A percentile compares a stretch with the other conserved stretches of the same genome.
phyloP scores from a whole-genome alignment of 1,140 invertebrate genomes.

The Drosophila obscura region DNA sequence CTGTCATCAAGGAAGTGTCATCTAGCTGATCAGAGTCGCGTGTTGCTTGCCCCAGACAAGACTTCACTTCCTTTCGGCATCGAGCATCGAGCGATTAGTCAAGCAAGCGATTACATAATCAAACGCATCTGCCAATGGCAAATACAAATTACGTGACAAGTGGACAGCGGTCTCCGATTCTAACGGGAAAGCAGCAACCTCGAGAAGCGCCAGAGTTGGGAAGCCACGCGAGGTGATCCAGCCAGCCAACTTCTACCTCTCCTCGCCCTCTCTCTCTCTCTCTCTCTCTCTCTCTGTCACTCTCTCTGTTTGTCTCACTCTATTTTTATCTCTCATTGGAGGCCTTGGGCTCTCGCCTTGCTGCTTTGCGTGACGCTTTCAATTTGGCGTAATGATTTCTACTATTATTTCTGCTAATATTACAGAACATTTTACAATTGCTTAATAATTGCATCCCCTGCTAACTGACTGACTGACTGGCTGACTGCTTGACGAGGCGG shows the following conservation, averaged over 20 bases:
- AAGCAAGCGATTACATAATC: conserved; percentile 2
- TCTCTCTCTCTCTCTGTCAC: neutral
- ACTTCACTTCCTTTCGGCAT: neutral
- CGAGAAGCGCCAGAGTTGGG: no score
- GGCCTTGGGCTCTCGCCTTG: conserved; percentile 35
- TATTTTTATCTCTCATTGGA: conserved; percentile 18
- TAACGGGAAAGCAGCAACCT: no score
- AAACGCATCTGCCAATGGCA: neutral
- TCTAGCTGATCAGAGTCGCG: conserved; percentile 4
- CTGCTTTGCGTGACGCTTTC: conserved; percentile 50
- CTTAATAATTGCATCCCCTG: conserved; percentile 35
- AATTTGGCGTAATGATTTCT: conserved; percentile 31
- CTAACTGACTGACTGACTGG: conserved; percentile 1
- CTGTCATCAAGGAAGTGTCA: conserved; percentile 20
- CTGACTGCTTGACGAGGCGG: neutral
- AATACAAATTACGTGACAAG: conserved; percentile 2
- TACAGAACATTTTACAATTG: conserved; percentile 31
- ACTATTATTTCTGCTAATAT: conserved; percentile 14
- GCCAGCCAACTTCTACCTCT: no score
- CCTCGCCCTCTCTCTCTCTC: neutral
- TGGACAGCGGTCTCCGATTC: no score
- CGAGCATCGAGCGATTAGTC: neutral
- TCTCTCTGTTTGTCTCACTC: neutral
- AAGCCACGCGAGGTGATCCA: conserved; percentile 16
- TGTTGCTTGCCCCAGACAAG: neutral